Evolutionary conservation across 2,888 invertebrate genomes (phyloP).

Genomic region (Diloba caeruleocephala): DNA sequence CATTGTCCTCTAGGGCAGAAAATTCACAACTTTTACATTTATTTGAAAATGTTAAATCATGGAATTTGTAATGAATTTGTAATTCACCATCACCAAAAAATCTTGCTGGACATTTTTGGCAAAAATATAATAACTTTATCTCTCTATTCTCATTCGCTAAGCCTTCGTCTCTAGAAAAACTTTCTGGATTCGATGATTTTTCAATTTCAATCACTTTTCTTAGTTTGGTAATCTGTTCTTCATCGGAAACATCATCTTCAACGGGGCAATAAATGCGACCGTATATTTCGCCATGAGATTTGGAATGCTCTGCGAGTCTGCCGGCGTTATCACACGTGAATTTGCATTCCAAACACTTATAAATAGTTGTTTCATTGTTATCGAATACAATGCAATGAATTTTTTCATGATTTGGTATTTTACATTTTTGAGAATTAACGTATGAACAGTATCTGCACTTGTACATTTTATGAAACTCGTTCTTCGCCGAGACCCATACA

Average conservation of each 20-base stretch:
- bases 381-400: slow-evolving; percentile 91
- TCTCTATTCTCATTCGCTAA: slow-evolving; percentile 63
- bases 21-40: slow-evolving; percentile 94
- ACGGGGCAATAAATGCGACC: slow-evolving; percentile 93
- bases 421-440: slow-evolving; percentile 93
- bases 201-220: slow-evolving; percentile 79
- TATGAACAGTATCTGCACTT: slow-evolving; percentile 96
- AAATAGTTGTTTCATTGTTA: slow-evolving; percentile 85
- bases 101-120: slow-evolving; percentile 95
- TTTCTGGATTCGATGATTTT: slow-evolving; percentile 62
- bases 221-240: slow-evolving; percentile 89
- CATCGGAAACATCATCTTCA: slow-evolving; percentile 90
- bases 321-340: slow-evolving; percentile 93
- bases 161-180: slow-evolving; percentile 71
- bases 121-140: slow-evolving; percentile 91
- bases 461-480: slow-evolving; percentile 94
- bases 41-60: slow-evolving; percentile 90
- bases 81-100: slow-evolving; percentile 94
- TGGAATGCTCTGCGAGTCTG: slow-evolving; percentile 92
- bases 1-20: slow-evolving; percentile 91
- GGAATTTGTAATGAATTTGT: slow-evolving; percentile 92
- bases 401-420: slow-evolving; percentile 95
- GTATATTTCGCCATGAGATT: slow-evolving; percentile 92
- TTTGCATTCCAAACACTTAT: slow-evolving; percentile 93
- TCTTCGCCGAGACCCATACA: slow-evolving; percentile 93